Evolutionary conservation across 2,888 invertebrate species (phyloP), one percentile per base, ranked within the genome.

Genomic region (Zaprionus obscuricornis): DNA sequence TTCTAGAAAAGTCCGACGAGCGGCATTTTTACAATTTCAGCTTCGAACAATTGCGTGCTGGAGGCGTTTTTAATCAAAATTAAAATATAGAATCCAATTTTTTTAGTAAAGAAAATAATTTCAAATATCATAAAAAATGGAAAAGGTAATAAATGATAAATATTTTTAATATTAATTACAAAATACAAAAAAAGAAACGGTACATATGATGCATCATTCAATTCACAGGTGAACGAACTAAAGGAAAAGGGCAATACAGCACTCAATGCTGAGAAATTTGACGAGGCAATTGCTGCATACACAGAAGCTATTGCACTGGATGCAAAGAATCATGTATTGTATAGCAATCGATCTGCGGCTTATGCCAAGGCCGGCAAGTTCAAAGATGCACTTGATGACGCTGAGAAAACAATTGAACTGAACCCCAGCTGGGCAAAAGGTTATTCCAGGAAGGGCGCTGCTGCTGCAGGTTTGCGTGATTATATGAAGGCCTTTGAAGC

Each of bases 301-400:
- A 93, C 96, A 1, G 93, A 95, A 83, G 98, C 96, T 3, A 96
- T 98, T 66, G 91, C 91, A 8, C 89, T 97, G 59, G 97, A 97
- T 88, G 91, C 92, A 0, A 92, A 92, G 26, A 97, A 97, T 91
- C 96, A 97, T 92, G 96, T 98, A 87, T 91, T 98, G 16, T 97
- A 92, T 86, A 97, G 97, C 79, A 98, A 98, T 90, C 93, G 98
- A 50, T 97, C 97, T 0, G 97, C 97, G 3, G 97, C 97, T 3
- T 94, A 95, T 86, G 95, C 96, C 1, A 97, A 97, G 91, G 93
- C 94, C 36, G 93, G 93, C 16, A 93, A 95, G 66, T 97, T 94
- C 85, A 88, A 91, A 1, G 92, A 93, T 60, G 96, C 98, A 0
- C 90, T 97, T 18, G 92, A 93, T 67, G 98, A 98, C 92, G 98